Evolutionary conservation across 2,797 vertebrate species (phyloP).

Genomic region (Buceros bicornis): DNA sequence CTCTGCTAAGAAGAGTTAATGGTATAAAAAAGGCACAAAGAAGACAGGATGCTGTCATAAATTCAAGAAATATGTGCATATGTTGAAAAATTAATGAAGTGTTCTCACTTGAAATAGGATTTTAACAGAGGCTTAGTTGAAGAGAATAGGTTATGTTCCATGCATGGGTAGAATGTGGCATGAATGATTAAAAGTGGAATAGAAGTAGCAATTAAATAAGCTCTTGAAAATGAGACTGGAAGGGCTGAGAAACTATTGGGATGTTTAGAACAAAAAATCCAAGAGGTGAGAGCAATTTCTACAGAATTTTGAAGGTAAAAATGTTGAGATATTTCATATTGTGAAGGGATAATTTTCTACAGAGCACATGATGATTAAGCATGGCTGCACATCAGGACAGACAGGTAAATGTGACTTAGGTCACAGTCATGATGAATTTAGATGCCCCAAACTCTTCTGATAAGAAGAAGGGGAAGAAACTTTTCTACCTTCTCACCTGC

Average conservation of each 20-base stretch:
- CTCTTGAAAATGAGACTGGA: neutral
- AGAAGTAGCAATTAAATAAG: constrained; percentile 11
- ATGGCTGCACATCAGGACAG: neutral
- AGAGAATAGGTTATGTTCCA: neutral
- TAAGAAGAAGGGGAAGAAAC: neutral
- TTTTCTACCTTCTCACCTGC: neutral
- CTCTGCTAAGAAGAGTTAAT: neutral
- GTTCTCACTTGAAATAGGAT: neutral
- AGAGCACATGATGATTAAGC: neutral
- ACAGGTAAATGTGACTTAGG: neutral
- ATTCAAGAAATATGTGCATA: neutral
- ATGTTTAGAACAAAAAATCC: neutral
- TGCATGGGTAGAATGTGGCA: neutral
- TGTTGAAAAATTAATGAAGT: constrained; percentile 2
- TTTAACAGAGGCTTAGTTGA: neutral
- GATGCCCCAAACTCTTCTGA: neutral
- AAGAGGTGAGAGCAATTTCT: neutral
- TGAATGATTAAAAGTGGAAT: neutral
- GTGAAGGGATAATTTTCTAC: neutral
- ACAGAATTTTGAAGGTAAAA: neutral
- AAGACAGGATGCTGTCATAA: neutral
- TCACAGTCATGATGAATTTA: neutral
- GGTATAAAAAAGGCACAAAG: neutral
- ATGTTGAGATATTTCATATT: neutral
- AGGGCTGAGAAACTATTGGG: neutral